These are phyloP conservation scores for Philotrypesis tridentata DNA, from an alignment of 1,140 invertebrate species.

Conservation along the genomic window DNA sequence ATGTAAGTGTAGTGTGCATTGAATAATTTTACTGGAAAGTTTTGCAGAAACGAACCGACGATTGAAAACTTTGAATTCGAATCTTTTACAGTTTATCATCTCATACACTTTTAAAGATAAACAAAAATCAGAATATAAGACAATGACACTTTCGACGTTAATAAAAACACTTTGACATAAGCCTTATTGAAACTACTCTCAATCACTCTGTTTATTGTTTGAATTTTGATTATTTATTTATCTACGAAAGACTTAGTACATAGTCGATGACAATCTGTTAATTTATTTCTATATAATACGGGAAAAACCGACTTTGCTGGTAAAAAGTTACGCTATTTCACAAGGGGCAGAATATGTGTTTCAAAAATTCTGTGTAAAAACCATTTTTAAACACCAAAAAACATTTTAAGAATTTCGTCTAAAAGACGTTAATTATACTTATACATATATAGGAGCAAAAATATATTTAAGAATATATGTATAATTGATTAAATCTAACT, in stretches of 20 bases:
- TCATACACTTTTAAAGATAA: not conserved
- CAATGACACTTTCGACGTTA: not conserved
- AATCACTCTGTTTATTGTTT: not conserved
- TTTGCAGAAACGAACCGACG: not conserved
- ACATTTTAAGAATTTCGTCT: not conserved
- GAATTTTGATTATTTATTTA: not conserved
- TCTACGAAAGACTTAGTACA: not conserved
- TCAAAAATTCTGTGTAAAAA: not conserved
- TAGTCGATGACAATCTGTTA: constrained; percentile 22
- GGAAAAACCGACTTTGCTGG: not conserved
- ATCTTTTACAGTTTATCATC: not conserved
- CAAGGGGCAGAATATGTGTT: not conserved
- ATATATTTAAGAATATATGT: not conserved
- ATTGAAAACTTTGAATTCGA: not conserved
- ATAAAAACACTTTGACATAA: not conserved
- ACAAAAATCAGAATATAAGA: not conserved
- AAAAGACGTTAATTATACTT: not conserved
- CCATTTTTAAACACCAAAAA: not conserved
- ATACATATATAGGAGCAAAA: not conserved
- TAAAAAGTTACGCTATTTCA: not conserved
- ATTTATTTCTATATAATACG: constrained; percentile 7
- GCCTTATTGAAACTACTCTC: not conserved
- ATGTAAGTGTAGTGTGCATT: not conserved
- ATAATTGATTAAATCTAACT: not conserved
- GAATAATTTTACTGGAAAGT: not conserved